Evolutionary conservation across 1,140 invertebrate genomes (phyloP), one percentile per base, ranked within the genome.

Genomic region (Batillaria attramentaria): DNA sequence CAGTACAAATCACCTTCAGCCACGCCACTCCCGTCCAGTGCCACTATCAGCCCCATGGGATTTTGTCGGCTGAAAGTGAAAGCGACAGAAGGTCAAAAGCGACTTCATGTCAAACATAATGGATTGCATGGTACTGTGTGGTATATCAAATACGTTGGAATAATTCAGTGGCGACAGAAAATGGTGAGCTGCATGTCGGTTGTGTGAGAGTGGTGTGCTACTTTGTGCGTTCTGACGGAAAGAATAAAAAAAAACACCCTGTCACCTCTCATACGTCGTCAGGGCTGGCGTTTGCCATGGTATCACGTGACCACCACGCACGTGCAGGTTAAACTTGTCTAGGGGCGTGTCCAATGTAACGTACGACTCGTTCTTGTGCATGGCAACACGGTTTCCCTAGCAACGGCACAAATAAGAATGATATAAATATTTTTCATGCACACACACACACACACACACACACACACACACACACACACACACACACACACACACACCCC

Each of bases 31-130:
- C 77, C 77, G 87, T 94, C 92, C 1, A 94, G 89, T 1, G 93
- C 93, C 6, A 93, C 93, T 2, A 95, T 62, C 18, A 96, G 87
- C 77, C 93, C 92, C 78, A 95, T 90, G 62, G 92, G 90, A 74
- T 92, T 91, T 62, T 93, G 93, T 72, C 93, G 92, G 78, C 94
- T 93, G 74, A 54, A 54, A n/a, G 42, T 54, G 31, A 0, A 2
- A 65, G n/a, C n/a, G 8, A 33, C 28, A 66, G 31, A 18, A 43
- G 3, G 1, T 72, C 24, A 8, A 24, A 42, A 24, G 1, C 18
- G 18, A 24, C 37, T n/a, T 18, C 65, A 31, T n/a, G 18, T 3
- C 1, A 8, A 31, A 28, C 3, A 42, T 39, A 42, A 42, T 20
- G 28, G 41, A n/a, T n/a, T n/a, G n/a, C n/a, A n/a, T n/a, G n/a